Evolutionary conservation across 2,888 invertebrate genomes (phyloP).

Genomic region (Habroteleia sp.): DNA sequence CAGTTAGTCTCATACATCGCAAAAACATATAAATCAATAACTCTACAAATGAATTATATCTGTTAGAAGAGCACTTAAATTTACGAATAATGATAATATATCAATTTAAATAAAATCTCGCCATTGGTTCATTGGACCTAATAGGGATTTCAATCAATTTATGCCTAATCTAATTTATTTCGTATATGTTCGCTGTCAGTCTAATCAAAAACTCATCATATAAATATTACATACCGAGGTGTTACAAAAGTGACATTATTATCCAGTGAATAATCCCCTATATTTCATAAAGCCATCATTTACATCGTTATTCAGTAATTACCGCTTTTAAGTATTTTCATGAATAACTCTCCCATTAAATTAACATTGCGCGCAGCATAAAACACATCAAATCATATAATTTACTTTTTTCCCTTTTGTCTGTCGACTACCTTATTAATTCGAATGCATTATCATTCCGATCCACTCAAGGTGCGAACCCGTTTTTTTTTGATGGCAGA

Average conservation of each 20-base stretch:
- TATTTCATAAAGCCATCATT: constrained; percentile 27
- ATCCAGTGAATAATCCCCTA: constrained; percentile 15
- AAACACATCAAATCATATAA: constrained; percentile 41
- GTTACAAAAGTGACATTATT: constrained; percentile 18
- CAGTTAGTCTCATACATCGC: too few relatives aligned
- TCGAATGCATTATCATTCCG: constrained; percentile 42
- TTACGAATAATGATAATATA: constrained; percentile 22
- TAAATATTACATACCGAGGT: constrained; percentile 9
- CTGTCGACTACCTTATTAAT: constrained; percentile 43
- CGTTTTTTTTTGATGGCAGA: constrained; percentile 42
- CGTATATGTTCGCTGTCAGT: constrained; percentile 7
- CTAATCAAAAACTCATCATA: constrained; percentile 19
- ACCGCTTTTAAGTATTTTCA: constrained; percentile 47
- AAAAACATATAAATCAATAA: constrained; percentile 28
- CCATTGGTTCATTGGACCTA: constrained; percentile 16
- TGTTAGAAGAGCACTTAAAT: constrained; percentile 36
- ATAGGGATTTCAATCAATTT: constrained; percentile 16
- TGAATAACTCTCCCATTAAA: constrained; percentile 50
- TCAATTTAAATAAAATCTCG: constrained; percentile 20
- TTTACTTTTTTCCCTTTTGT: constrained; percentile 41
- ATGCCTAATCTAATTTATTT: constrained; percentile 35
- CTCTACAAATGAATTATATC: neutral
- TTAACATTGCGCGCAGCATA: constrained; percentile 30
- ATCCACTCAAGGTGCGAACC: constrained; percentile 48
- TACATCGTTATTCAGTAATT: constrained; percentile 36